Evolutionary conservation across 2,797 vertebrate species (phyloP), one percentile per base, ranked within the genome.

Genomic region (Phalloptychus januarius): DNA sequence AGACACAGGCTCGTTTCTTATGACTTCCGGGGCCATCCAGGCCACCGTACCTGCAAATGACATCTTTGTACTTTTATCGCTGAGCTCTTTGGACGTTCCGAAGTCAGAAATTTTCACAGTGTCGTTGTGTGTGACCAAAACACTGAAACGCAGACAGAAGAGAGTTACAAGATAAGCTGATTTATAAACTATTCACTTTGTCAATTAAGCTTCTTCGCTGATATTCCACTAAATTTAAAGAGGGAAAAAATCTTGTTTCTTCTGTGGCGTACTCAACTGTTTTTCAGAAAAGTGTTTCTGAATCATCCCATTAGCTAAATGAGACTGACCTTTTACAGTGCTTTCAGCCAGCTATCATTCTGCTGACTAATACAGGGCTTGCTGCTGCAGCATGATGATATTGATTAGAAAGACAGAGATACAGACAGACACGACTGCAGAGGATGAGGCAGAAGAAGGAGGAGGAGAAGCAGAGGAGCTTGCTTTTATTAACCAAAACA

Each of bases 11-110:
- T 99, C 98, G 4, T 99, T 99, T 86, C 98, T 95, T 79, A 99
- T 99, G 80, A 99, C 98, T 89, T 99, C 98, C 0, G 98, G 98
- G 0, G 98, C 98, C 98, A 99, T 99, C 98, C 98, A 99, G 0
- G 98, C 98, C 77, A 99, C 98, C 0, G 98, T 99, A 23, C 98
- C 98, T 0, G 98, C 98, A 83, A 99, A 99, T 31, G 98, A 99
- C 98, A 99, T 99, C 92, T 99, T 98, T 65, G 97, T 99, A 87
- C 98, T 99, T 95, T 99, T 99, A 86, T 99, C 98, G 2, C 97
- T 99, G 85, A 99, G 98, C 90, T 99, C 98, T 93, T 99, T 99
- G 83, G 98, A 99, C 0, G 98, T 99, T 76, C 98, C 98, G 86
- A 99, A 99, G 93, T 99, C 98, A 1, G 98, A 99, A 92, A 99